phyloP scores from a whole-genome alignment of 2,797 vertebrate genomes.

The Manis javanica region DNA sequence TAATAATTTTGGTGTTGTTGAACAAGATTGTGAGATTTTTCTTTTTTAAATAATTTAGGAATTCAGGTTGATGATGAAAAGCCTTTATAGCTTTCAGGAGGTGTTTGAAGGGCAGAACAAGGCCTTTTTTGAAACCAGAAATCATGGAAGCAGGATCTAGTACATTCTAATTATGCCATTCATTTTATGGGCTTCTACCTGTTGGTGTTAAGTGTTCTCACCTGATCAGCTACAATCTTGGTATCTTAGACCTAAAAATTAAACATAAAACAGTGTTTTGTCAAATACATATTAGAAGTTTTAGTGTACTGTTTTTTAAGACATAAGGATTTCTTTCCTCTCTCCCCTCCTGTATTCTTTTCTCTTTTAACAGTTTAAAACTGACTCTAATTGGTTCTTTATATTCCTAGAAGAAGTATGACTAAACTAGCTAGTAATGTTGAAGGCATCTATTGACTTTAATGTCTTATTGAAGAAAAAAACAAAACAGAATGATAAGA shows the following conservation, averaged over 20 bases:
- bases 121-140: conserved; percentile 11
- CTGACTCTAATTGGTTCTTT: neutral
- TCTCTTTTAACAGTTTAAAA: neutral
- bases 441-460: neutral
- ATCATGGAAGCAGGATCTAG: neutral
- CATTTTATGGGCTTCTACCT: neutral
- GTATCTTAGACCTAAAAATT: neutral
- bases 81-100: neutral
- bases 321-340: neutral
- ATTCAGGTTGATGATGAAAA: neutral
- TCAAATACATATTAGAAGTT: neutral
- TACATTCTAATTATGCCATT: neutral
- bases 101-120: neutral
- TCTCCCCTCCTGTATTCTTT: neutral
- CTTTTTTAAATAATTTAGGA: neutral
- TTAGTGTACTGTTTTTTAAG: neutral
- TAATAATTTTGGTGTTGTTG: neutral
- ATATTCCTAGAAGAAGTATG: neutral
- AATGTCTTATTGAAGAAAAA: neutral
- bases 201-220: neutral
- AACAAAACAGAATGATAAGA: neutral
- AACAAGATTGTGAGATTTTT: neutral
- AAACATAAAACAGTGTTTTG: neutral
- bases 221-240: neutral
- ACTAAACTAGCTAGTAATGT: neutral